A percentile compares a stretch with the other conserved stretches of the same genome.
Evolutionary conservation across 2,113 vertebrate genomes (phyloP).

Genomic region (Indri indri): DNA sequence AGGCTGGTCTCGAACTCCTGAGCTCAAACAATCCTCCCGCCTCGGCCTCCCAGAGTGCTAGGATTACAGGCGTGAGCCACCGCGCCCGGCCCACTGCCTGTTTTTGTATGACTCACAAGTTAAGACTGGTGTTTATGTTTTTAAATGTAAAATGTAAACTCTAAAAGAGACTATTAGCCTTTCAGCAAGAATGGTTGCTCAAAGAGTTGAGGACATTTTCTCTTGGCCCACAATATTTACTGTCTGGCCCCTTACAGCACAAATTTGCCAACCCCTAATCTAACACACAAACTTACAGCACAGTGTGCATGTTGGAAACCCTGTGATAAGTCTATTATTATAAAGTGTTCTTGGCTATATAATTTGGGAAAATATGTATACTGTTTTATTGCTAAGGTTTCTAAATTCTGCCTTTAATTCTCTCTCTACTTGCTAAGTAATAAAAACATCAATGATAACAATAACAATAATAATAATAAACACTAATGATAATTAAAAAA

Average conservation of each 20-base stretch:
- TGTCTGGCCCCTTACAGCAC: background rate
- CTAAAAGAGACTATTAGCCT: background rate
- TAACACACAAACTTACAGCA: background rate
- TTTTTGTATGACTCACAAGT: background rate
- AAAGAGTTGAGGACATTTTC: background rate
- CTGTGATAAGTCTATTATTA: background rate
- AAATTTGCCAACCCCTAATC: background rate
- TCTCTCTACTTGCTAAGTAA: slow-evolving; percentile 17
- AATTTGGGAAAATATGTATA: background rate
- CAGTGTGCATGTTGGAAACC: background rate
- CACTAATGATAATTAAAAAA: background rate
- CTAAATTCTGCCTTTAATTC: background rate
- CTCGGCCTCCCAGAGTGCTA: too few species aligned
- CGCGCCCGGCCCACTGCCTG: too few species aligned
- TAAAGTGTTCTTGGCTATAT: background rate
- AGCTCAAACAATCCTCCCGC: too few species aligned
- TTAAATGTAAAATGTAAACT: background rate
- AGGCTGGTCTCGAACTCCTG: too few species aligned
- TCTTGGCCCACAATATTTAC: background rate
- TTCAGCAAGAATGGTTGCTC: background rate
- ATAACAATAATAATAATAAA: background rate
- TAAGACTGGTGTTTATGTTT: background rate
- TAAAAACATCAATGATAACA: background rate
- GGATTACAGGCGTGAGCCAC: too few species aligned
- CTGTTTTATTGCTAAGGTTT: background rate